Evolutionary conservation across 1,140 invertebrate species (phyloP), one percentile per base, ranked within the genome.

Genomic region (Liolophura sinensis): DNA sequence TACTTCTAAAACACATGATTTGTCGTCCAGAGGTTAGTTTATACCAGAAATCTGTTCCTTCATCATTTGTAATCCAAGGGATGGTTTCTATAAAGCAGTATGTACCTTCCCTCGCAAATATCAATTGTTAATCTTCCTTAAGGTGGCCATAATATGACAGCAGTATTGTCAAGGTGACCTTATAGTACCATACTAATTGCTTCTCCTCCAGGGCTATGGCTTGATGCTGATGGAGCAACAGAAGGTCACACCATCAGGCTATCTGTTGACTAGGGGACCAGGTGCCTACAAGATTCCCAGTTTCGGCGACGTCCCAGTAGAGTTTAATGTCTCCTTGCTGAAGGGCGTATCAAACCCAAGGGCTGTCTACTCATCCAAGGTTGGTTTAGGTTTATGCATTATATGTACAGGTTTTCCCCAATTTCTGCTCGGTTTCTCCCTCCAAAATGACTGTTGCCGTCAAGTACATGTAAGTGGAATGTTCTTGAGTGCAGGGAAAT

Each of bases 291-390:
- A 98, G 86, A 89, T 98, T 65, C 95, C 96, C 18, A 92, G 92
- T 6, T 94, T 86, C 81, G 89, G 89, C 5, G 93, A 97, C 78
- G 95, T 96, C 78, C 96, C 96, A 0, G 85, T 87, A 64, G 91
- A 95, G 81, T 96, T 98, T 78, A 96, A 97, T 83, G 96, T 98
- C 0, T 92, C 94, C 20, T 84, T 98, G 48, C 85, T 98, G 0
- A 94, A 94, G 83, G 92, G 92, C 24, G 89, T 90, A 48, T 88
- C 91, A 1, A 98, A 98, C 87, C 91, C 92, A 12, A 88, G 91
- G 78, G 95, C 94, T 56, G 91, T 98, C 11, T 97, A 92, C 82
- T 97, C 95, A 0, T 97, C 95, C 11, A 98, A 98, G 89, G 93
- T 94, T 77, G 63, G 62, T 6, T 31, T 18, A 40, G 3, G n/a